phyloP scores from a whole-genome alignment of 2,113 vertebrate species.

The Ranitomeya variabilis region DNA sequence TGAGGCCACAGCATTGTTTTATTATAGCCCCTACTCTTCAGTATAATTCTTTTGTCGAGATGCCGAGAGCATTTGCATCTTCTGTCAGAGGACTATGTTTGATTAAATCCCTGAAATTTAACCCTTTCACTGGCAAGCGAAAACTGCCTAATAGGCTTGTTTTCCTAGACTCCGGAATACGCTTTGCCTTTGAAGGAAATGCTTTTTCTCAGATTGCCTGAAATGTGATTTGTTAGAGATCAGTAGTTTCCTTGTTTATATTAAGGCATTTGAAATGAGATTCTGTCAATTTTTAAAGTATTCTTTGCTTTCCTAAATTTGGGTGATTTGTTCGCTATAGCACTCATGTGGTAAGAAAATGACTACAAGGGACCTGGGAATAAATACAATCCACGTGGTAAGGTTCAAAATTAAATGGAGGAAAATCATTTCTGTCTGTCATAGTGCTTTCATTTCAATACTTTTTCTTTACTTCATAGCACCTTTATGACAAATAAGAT shows the following conservation, averaged over 20 bases:
- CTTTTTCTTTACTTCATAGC: neutral
- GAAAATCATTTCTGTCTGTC: neutral
- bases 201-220: neutral
- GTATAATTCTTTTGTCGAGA: slow-evolving; percentile 49
- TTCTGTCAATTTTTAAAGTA: slow-evolving; percentile 13
- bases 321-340: neutral
- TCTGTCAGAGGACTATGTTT: slow-evolving; percentile 21
- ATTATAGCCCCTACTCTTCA: slow-evolving; percentile 18
- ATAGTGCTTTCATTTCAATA: neutral
- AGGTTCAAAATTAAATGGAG: neutral
- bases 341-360: neutral
- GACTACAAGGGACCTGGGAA: neutral
- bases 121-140: neutral
- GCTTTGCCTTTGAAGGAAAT: neutral
- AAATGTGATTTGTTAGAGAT: slow-evolving; percentile 7
- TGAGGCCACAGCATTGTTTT: slow-evolving; percentile 39
- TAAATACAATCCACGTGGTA: neutral
- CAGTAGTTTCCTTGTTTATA: neutral
- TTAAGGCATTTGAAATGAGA: neutral
- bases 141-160: neutral
- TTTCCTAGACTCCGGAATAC: neutral
- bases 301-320: slow-evolving; percentile 13
- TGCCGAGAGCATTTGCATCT: slow-evolving; percentile 22
- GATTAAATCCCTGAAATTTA: slow-evolving; percentile 24
- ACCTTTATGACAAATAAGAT: neutral